Percentiles rank a stretch among this genome's conserved stretches.
Evolutionary conservation across 2,797 vertebrate species (phyloP).

Genomic region (Pitangus sulphuratus): DNA sequence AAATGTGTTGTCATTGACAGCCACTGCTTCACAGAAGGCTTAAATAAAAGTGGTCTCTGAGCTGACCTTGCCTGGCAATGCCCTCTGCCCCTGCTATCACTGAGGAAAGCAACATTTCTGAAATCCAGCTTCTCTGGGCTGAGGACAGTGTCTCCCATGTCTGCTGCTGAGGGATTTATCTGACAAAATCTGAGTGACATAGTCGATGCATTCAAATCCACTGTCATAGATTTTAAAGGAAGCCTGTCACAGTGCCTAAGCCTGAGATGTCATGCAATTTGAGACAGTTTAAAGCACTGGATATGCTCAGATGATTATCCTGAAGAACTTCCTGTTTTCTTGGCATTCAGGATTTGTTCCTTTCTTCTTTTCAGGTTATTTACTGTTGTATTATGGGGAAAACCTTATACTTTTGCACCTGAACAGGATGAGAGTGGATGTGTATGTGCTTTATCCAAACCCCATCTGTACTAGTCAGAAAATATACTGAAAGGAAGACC

Average conservation of each 20-base stretch:
- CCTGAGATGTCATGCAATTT: neutral
- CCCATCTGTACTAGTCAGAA: neutral
- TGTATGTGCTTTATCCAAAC: neutral
- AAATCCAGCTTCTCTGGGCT: neutral
- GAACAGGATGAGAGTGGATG: neutral
- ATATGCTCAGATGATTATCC: neutral
- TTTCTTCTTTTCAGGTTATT: neutral
- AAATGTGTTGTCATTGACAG: neutral
- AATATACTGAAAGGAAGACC: neutral
- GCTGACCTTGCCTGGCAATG: neutral
- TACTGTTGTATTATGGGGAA: neutral
- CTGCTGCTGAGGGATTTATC: neutral
- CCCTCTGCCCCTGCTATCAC: neutral
- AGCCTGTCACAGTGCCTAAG: constrained; percentile 27
- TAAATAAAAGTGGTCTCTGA: neutral
- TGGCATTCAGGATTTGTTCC: neutral
- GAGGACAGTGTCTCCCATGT: neutral
- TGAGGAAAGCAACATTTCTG: neutral
- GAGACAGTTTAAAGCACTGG: neutral
- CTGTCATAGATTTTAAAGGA: constrained; percentile 23
- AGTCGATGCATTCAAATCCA: neutral
- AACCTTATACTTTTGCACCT: neutral
- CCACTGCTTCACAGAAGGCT: neutral
- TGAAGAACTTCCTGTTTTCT: neutral
- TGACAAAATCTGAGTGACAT: neutral